These are phyloP conservation scores for Pelobates fuscus DNA, from an alignment of 2,113 vertebrate genomes.

Conservation along the genomic window DNA sequence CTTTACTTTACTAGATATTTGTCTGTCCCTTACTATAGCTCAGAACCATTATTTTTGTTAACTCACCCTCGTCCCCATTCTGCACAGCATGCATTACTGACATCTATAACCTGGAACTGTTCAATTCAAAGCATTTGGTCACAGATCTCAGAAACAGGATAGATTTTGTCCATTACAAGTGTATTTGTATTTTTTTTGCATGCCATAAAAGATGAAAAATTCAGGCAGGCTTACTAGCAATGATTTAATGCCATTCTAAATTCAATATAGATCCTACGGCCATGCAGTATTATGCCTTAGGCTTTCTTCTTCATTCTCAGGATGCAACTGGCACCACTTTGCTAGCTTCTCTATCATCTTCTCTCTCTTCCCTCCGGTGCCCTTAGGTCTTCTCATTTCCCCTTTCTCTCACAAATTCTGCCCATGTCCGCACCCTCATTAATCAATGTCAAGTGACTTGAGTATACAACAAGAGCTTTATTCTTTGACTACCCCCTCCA, in stretches of 20 bases:
- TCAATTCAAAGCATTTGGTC: no score
- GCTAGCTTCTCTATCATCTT: conserved; percentile 65
- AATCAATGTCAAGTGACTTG: conserved; percentile 85
- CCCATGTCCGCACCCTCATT: conserved; percentile 87
- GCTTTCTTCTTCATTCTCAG: conserved; percentile 41
- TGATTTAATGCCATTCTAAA: conserved; percentile 19
- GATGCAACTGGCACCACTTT: conserved; percentile 50
- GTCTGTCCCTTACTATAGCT: no score
- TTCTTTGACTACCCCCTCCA: conserved; percentile 82
- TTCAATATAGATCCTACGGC: conserved; percentile 1
- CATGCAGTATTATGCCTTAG: conserved; percentile 10
- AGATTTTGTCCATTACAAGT: neutral
- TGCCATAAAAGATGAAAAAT: neutral
- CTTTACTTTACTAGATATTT: no score
- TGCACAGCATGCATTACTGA: no score
- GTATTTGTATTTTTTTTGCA: neutral
- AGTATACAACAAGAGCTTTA: conserved; percentile 81
- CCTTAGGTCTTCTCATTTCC: conserved; percentile 76
- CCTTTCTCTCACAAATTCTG: conserved; percentile 82
- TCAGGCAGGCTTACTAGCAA: neutral
- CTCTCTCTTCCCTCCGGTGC: conserved; percentile 74
- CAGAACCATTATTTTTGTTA: no score
- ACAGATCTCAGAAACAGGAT: no score
- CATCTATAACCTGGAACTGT: no score
- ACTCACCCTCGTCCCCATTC: no score